Conservation (phyloP, 2,797 vertebrate species). For the Tapera naevia region DNA sequence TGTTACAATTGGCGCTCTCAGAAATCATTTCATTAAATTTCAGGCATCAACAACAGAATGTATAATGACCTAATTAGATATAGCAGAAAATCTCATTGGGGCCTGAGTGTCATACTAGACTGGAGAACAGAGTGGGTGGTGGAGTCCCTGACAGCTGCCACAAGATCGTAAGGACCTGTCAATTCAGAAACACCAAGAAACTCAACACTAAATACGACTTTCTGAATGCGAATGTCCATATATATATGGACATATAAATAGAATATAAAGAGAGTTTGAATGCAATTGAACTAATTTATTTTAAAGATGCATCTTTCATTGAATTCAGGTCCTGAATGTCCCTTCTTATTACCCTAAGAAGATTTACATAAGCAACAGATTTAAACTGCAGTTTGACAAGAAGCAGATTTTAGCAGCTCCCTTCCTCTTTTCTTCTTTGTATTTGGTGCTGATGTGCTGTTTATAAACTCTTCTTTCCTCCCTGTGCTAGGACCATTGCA, state of each 20-base stretch:
- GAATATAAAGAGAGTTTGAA: background rate
- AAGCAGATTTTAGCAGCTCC: background rate
- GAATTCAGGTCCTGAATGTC: background rate
- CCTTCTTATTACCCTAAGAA: background rate
- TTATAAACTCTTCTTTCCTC: background rate
- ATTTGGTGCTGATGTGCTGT: background rate
- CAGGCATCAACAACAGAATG: conserved; percentile 43
- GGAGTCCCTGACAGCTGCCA: background rate
- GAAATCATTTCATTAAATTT: conserved; percentile 47
- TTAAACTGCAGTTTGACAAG: background rate
- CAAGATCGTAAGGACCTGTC: background rate
- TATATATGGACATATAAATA: too few species aligned
- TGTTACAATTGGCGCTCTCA: background rate
- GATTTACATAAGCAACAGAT: background rate
- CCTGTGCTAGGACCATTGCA: background rate
- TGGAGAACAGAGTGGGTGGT: background rate
- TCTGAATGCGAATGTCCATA: background rate
- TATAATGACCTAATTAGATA: conserved; percentile 41
- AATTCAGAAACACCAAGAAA: background rate
- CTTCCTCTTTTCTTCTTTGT: background rate
- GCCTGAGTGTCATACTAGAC: background rate
- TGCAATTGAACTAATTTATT: background rate
- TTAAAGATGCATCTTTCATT: background rate
- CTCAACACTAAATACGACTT: background rate
- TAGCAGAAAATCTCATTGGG: background rate